Base-by-base conservation (phyloP, 2,888 invertebrate genomes). In the Drosophila multiciliata region DNA sequence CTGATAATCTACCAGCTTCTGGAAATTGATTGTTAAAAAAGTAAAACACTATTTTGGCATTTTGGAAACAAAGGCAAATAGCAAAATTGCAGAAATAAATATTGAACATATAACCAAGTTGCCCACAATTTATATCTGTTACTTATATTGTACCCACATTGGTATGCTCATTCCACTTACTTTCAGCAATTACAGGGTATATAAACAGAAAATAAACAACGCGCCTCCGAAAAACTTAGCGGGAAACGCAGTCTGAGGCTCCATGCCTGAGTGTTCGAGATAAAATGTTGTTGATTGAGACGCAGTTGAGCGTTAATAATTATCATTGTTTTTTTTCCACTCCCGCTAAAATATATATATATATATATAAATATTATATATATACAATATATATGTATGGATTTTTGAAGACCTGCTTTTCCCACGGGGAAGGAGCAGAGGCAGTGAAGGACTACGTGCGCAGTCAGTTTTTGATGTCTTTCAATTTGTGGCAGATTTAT, bases 221-320 rank as follows among this genome's bases (percentile, higher is more conserved):
- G 65, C 63, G 63, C 66, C 63, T 29, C 20, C 38, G 11, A 12
- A 35, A 49, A 40, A 23, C 26, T 36, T 8, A 26, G 23, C 3
- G 52, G 49, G n/a, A n/a, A 50, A 36, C 59, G 5, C 48, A 15
- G 60, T 60, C 53, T 55, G 36, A 42, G 50, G 6, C 50, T 55
- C 29, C 23, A 45, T 58, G 77, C 78, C 80, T 78, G 78, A 69
- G 64, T 75, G 69, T 78, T 73, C 76, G 80, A 78, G 84, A 85
- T 85, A 86, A 85, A 85, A 85, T 85, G 85, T 84, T 84, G 83
- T 84, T 87, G 86, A 87, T 87, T 87, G 86, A 84, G 84, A 75
- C 81, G 79, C 86, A 87, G 75, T 82, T 82, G 85, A 87, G 86
- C 86, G 87, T 87, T 87, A 87, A 87, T 87, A 87, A 87, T 87